Evolutionary conservation across 2,797 vertebrate genomes (phyloP).

Genomic region (Caiman crocodilus): DNA sequence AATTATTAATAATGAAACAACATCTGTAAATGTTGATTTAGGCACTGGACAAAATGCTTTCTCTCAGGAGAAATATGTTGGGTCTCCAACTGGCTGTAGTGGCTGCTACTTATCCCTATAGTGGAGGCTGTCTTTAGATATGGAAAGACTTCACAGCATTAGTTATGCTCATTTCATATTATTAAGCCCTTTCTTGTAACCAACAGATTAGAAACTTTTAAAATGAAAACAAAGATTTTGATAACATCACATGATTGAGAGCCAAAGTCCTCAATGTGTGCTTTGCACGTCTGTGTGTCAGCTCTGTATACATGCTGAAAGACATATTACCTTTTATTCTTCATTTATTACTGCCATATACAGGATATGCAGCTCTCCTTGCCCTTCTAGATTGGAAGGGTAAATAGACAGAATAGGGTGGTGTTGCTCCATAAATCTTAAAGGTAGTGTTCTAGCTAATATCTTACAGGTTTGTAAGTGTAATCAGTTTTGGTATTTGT

Average conservation of each 20-base stretch:
- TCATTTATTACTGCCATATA: background rate
- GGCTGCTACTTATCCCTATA: background rate
- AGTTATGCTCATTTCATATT: background rate
- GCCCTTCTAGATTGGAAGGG: background rate
- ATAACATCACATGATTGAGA: background rate
- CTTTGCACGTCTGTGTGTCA: background rate
- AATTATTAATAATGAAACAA: too few species aligned
- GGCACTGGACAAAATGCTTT: background rate
- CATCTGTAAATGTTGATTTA: background rate
- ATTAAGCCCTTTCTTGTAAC: background rate
- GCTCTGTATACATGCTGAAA: background rate
- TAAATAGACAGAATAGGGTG: background rate
- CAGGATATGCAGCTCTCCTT: accelerated
- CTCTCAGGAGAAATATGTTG: too few species aligned
- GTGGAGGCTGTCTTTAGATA: background rate
- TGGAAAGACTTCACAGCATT: background rate
- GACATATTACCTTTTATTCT: background rate
- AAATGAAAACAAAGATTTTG: background rate
- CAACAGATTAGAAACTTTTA: background rate
- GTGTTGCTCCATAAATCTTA: background rate
- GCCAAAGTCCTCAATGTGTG: background rate
- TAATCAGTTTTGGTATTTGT: background rate
- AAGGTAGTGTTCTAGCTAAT: background rate
- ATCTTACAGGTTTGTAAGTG: background rate
- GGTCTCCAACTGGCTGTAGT: background rate